These are phyloP conservation scores for Ferdinandea cuprea DNA, from an alignment of 2,888 invertebrate species.

Conservation along the genomic window DNA sequence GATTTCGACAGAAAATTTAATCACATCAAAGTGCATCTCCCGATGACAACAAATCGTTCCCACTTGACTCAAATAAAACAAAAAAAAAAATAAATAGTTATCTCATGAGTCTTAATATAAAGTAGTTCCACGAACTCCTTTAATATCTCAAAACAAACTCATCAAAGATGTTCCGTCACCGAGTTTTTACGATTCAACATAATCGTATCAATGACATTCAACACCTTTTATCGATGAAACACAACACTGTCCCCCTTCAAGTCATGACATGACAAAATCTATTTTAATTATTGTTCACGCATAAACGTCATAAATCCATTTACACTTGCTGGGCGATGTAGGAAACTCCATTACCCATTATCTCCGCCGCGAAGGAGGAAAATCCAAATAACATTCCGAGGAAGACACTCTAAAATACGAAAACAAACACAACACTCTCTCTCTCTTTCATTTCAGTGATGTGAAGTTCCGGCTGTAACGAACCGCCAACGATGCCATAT, in stretches of 20 bases:
- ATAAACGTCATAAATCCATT: slow-evolving; percentile 72
- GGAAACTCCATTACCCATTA: slow-evolving; percentile 58
- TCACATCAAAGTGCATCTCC: too few species aligned
- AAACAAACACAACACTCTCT: slow-evolving; percentile 20
- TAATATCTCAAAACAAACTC: background rate
- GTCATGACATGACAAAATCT: slow-evolving; percentile 42
- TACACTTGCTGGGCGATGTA: slow-evolving; percentile 49
- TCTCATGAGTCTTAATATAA: too few species aligned
- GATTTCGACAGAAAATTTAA: too few species aligned
- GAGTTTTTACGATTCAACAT: background rate
- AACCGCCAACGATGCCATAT: slow-evolving; percentile 61
- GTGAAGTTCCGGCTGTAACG: slow-evolving; percentile 68
- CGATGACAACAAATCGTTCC: too few species aligned
- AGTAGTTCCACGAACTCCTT: background rate
- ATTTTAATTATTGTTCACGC: slow-evolving; percentile 65
- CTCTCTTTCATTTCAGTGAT: slow-evolving; percentile 51
- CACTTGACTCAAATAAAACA: too few species aligned
- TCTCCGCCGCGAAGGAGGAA: slow-evolving; percentile 32
- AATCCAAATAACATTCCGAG: slow-evolving; percentile 50
- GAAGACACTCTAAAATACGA: slow-evolving; percentile 10
- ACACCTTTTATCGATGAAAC: slow-evolving; percentile 62
- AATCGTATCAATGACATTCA: slow-evolving; percentile 26
- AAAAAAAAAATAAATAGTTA: too few species aligned
- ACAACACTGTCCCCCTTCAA: slow-evolving; percentile 38
- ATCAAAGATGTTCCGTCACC: background rate